Conservation (phyloP, 2,888 invertebrate species). For the Synergus gifuensis region DNA sequence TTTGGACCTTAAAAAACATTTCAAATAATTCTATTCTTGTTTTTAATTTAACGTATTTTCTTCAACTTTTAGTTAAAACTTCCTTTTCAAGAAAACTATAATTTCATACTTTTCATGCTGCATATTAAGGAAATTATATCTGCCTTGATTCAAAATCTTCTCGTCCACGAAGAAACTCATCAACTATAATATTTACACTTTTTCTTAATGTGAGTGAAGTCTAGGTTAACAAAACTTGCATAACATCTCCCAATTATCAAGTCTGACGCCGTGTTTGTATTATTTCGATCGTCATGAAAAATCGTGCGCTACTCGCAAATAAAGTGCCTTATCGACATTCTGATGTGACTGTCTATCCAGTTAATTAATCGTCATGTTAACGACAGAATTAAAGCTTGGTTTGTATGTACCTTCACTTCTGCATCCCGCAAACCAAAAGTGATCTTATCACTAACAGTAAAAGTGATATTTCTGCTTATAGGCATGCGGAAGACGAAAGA, state of each 20-base stretch:
- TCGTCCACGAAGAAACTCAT: background rate
- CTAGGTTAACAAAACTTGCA: constrained; percentile 28
- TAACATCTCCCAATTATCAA: constrained; percentile 33
- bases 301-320: constrained; percentile 7
- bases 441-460: constrained; percentile 16
- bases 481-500: background rate
- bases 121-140: background rate
- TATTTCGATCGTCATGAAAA: constrained; percentile 15
- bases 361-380: constrained; percentile 29
- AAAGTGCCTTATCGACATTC: constrained; percentile 10
- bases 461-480: constrained; percentile 1
- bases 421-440: background rate
- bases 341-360: constrained; percentile 3
- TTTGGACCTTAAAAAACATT: background rate
- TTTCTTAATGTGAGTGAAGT: background rate
- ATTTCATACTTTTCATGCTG: too few species aligned
- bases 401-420: constrained; percentile 9
- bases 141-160: background rate
- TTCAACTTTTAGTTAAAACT: too few species aligned
- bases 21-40: too few species aligned
- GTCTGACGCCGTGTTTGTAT: constrained; percentile 28
- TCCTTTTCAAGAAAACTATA: too few species aligned
- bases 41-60: too few species aligned
- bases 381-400: background rate
- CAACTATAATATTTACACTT: constrained; percentile 21